A percentile compares a stretch with the other conserved stretches of the same genome.
These are phyloP conservation scores for Neodon shergylaensis DNA, from an alignment of 2,113 vertebrate species.

Conservation along the genomic window DNA sequence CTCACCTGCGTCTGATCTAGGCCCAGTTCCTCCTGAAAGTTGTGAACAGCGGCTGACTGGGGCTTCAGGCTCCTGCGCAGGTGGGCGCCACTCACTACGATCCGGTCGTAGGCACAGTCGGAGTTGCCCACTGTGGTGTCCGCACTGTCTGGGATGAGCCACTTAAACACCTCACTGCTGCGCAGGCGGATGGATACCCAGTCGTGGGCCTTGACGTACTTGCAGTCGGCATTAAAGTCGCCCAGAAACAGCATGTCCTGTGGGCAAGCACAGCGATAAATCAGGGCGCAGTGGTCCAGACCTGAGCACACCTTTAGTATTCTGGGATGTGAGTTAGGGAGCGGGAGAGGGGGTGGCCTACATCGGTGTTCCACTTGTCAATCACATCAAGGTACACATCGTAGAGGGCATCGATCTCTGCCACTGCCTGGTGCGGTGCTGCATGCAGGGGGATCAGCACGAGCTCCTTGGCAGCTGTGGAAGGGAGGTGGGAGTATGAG, in stretches of 20 bases:
- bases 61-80: slow-evolving; percentile 86
- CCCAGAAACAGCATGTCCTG: slow-evolving; percentile 95
- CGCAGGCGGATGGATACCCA: slow-evolving; percentile 91
- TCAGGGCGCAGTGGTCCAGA: slow-evolving; percentile 13
- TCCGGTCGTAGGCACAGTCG: slow-evolving; percentile 94
- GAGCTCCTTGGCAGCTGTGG: slow-evolving; percentile 83
- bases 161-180: slow-evolving; percentile 90
- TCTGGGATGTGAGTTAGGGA: no score
- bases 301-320: background rate
- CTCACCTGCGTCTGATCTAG: slow-evolving; percentile 88
- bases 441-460: slow-evolving; percentile 92
- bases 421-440: slow-evolving; percentile 85
- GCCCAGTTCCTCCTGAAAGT: slow-evolving; percentile 87
- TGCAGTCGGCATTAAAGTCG: slow-evolving; percentile 93
- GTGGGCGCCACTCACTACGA: slow-evolving; percentile 88
- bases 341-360: slow-evolving; percentile 74
- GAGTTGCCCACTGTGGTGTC: slow-evolving; percentile 92
- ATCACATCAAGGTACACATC: slow-evolving; percentile 89
- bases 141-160: slow-evolving; percentile 88
- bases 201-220: slow-evolving; percentile 85
- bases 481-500: fast-evolving
- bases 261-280: background rate
- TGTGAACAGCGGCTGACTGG: slow-evolving; percentile 84
- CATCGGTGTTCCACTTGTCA: slow-evolving; percentile 88
- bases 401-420: slow-evolving; percentile 89